Evolutionary conservation across 1,140 invertebrate genomes (phyloP).

Genomic region (Sycophaga agraensis): DNA sequence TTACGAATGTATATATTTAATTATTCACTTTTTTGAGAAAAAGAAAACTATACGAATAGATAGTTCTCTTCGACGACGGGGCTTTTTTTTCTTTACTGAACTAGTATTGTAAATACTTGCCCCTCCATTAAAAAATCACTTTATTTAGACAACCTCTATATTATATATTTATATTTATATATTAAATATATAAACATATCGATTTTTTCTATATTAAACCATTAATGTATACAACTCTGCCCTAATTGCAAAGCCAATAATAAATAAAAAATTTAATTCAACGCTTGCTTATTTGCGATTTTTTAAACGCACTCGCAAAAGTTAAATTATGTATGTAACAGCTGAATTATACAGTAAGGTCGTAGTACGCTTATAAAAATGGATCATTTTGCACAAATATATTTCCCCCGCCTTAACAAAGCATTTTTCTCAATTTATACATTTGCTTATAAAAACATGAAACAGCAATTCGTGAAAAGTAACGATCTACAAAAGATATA

Average conservation of each 20-base stretch:
- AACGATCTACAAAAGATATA: not conserved
- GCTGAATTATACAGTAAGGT: slow-evolving; percentile 4
- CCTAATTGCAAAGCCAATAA: slow-evolving; percentile 26
- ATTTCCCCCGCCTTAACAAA: slow-evolving; percentile 8
- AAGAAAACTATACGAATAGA: slow-evolving; percentile 26
- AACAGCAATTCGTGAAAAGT: not conserved
- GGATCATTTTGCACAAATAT: not conserved
- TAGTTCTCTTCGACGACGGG: slow-evolving; percentile 15
- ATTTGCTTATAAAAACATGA: slow-evolving; percentile 2
- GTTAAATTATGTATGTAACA: not conserved
- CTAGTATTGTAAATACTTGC: not conserved
- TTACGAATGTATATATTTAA: slow-evolving; percentile 17
- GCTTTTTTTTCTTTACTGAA: slow-evolving; percentile 1
- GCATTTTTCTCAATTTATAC: not conserved
- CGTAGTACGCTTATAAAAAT: no score
- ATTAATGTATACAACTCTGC: slow-evolving; percentile 27
- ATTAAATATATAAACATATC: slow-evolving; percentile 20
- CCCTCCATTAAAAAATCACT: not conserved
- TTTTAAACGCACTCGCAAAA: not conserved
- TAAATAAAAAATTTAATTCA: slow-evolving; percentile 27
- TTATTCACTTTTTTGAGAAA: slow-evolving; percentile 9
- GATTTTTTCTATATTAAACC: slow-evolving; percentile 5
- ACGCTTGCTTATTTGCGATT: slow-evolving; percentile 4
- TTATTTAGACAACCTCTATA: slow-evolving; percentile 14
- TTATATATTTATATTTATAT: slow-evolving; percentile 8